A percentile compares a stretch with the other conserved stretches of the same genome.
These are phyloP conservation scores for Ophioderma brevispina DNA, from an alignment of 35 echinoderm and acorn worm genomes.

Conservation along the genomic window DNA sequence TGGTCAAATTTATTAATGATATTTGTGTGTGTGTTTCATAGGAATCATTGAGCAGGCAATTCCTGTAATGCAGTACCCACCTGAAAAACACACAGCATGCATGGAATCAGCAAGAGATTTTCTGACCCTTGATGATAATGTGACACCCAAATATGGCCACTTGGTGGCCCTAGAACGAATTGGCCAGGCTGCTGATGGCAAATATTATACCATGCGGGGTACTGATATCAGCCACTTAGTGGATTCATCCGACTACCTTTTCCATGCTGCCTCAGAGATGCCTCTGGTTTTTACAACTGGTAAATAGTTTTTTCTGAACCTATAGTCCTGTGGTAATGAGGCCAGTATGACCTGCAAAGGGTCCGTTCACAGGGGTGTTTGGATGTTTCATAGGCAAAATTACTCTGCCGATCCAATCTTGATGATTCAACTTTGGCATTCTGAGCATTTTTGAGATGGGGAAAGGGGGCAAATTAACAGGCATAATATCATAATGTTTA, in stretches of 20 bases:
- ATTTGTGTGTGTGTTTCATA: too few relatives aligned
- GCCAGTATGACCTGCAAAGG: neutral
- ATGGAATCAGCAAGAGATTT: constrained; percentile 55
- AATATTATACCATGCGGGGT: constrained; percentile 51
- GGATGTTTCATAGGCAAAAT: too few relatives aligned
- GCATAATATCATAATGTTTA: too few relatives aligned
- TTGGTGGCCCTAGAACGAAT: constrained; percentile 75
- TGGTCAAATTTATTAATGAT: too few relatives aligned
- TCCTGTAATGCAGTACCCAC: constrained; percentile 55
- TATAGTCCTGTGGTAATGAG: neutral
- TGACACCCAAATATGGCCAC: constrained; percentile 57
- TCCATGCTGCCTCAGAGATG: constrained; percentile 66
- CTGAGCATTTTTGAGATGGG: too few relatives aligned
- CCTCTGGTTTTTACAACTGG: constrained; percentile 68
- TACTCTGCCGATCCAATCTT: too few relatives aligned
- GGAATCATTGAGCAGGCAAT: constrained; percentile 15
- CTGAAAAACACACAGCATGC: neutral
- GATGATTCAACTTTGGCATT: too few relatives aligned
- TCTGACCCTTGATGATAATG: constrained; percentile 31
- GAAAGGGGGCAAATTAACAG: too few relatives aligned
- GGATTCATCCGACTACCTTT: constrained; percentile 57
- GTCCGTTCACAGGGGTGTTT: too few relatives aligned
- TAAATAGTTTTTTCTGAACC: neutral
- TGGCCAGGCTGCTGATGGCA: constrained; percentile 65
- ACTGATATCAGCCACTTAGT: constrained; percentile 28